Base-by-base conservation (phyloP, 2,888 invertebrate genomes). In the Harpalus rubripes region DNA sequence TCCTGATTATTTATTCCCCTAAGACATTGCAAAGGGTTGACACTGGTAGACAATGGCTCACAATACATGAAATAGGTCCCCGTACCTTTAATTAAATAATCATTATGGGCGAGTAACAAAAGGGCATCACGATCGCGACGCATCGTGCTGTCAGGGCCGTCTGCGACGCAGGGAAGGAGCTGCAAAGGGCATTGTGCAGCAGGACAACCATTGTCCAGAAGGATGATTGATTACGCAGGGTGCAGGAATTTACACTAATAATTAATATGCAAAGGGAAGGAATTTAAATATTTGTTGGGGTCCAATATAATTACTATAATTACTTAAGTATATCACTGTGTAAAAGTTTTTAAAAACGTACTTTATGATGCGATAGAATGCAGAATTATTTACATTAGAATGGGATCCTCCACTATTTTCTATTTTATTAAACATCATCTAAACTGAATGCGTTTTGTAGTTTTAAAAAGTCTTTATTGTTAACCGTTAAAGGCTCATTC, bases 51-150 rank as follows among this genome's bases (percentile, higher is more conserved):
- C 44, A 52, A 52, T 52, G 12, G 44, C 10, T 8, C 44, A 68
- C 68, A 68, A 68, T 68, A 68, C 68, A 26, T 39, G 68, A 68
- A 68, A 68, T 68, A 68, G 68, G 68, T 68, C 72, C 41, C 15
- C 7, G 72, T 81, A 81, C 81, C 81, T 81, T 81, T 81, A 81
- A 81, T 81, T 81, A 65, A 81, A 81, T 81, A 81, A 81, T 81
- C 65, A 81, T 81, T 81, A 81, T 81, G 22, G 65, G 41, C 32
- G 10, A 12, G 65, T 22, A 80, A 63, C 81, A 81, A 81, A 65
- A 78, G 78, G 58, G 78, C 78, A 78, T 76, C 76, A 12, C 44
- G 44, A 52, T 52, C 74, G 56, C 44, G 74, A 44, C n/a, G 12
- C 26, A n/a, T 72, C 32, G 32, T 52, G 44, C 39, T 39, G 8